Evolutionary conservation across 2,797 vertebrate species (phyloP), one percentile per base, ranked within the genome.

Genomic region (Anas capensis): DNA sequence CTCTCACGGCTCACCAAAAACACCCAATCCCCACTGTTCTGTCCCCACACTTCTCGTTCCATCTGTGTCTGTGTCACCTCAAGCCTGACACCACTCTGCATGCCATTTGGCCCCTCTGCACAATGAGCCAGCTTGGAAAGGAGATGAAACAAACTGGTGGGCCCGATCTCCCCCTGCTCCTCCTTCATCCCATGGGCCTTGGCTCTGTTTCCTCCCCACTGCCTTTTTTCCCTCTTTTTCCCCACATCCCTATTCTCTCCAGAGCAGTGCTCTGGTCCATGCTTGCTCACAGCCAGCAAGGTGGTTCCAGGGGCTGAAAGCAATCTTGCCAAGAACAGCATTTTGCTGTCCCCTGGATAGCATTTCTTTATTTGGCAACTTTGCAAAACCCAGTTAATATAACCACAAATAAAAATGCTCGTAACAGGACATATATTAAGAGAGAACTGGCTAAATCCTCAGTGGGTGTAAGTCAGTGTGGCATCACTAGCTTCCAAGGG

Each of bases 91-190:
- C 8, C 14, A 3, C 36, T 21, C 15, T 46, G 46, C 0, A 1
- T 3, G 53, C 21, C 10, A 0, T 26, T 24, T 0, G 0, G 29
- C 31, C 13, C 64, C 21, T 34, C 48, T 23, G 54, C 18, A 33
- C 36, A 18, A 19, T 0, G 16, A 23, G 40, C 19, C 46, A 57
- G 40, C 42, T 72, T 19, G 10, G 20, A 0, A 3, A 54, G 20
- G 24, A 42, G 56, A 48, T 34, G 48, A 42, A 54, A 10, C 26
- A 33, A 38, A 69, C 54, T 14, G 33, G 62, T 7, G 34, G 15
- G 4, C n/a, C 34, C 23, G 73, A 72, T 13, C 44, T 34, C 42
- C 1, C 48, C 44, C 17, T 21, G 5, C 26, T 76, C 20, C 38
- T 62, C 24, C 27, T 42, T 56, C 34, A 19, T 3, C 21, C 44